A percentile compares a stretch with the other conserved stretches of the same genome.
These are phyloP conservation scores for Noturus placidus DNA, from an alignment of 2,113 vertebrate genomes.

Conservation along the genomic window DNA sequence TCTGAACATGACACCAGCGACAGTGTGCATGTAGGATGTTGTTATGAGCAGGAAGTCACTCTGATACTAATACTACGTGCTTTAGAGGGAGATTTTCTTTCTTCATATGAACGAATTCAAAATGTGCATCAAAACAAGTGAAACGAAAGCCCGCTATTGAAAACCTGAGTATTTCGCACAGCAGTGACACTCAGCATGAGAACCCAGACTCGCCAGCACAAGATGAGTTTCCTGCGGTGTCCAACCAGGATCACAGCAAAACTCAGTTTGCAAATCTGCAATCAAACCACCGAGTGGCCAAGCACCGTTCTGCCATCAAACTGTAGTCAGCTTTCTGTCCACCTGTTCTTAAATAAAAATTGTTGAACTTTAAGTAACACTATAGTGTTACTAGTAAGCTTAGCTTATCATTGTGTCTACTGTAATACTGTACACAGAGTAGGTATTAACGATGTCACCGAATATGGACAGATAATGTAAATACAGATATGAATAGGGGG, in stretches of 20 bases:
- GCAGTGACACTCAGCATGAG: slow-evolving; percentile 8
- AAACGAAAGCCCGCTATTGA: neutral
- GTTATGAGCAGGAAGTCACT: neutral
- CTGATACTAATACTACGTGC: neutral
- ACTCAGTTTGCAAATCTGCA: neutral
- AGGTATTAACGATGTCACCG: neutral
- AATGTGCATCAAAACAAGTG: neutral
- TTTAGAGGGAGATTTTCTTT: neutral
- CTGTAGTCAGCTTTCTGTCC: neutral
- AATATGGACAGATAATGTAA: neutral
- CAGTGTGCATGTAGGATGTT: neutral
- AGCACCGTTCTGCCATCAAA: neutral
- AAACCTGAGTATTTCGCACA: neutral
- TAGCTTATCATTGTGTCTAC: neutral
- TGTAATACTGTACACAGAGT: neutral
- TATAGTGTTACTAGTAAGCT: no score
- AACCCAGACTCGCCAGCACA: neutral
- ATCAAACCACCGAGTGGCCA: neutral
- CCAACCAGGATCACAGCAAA: neutral
- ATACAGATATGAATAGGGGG: neutral
- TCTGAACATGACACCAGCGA: neutral
- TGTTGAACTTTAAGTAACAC: no score
- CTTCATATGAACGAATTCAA: neutral
- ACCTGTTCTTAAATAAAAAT: neutral
- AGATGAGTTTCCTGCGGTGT: slow-evolving; percentile 3